Base-by-base conservation (phyloP, 2,888 invertebrate genomes). In the Mesorhabditis belari region DNA sequence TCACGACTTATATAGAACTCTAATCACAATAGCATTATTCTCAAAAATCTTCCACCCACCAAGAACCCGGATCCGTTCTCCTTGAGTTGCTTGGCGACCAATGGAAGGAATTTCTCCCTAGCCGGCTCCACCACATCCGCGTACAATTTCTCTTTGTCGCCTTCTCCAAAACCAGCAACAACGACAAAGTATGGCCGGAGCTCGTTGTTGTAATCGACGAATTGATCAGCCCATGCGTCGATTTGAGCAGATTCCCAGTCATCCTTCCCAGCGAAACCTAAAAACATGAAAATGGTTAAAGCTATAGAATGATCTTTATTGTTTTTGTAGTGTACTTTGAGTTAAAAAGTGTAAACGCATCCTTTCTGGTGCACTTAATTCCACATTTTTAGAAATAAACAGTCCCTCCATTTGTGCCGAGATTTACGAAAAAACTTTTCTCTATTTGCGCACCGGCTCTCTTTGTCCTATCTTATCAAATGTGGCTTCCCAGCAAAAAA, bases 211-310 rank as follows among this genome's bases (percentile, higher is more conserved):
- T 68, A 67, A 49, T 74, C 71, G 55, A 68, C 71, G 61, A 67
- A 68, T 29, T 74, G 69, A 55, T 76, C 76, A 29, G 72, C 73
- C 21, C 71, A 27, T 6, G 65, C 65, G 54, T 76, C 73, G 5
- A 72, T 62, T 17, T 49, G 44, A 1, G 68, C 66, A 27, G 60
- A 29, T 21, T 67, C 67, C 52, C 63, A 67, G 4, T 51, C 55
- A 19, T 55, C 60, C 49, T 62, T 63, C 5, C 71, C 67, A 44
- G n/a, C 12, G 12, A 12, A 12, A 44, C n/a, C 44, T 44, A 9
- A 12, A 9, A 12, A 9, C 63, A 29, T 54, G 50, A 29, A 56
- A 60, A 21, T 50, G 50, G 50, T 50, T 4, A n/a, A n/a, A n/a
- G n/a, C n/a, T n/a, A n/a, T n/a, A n/a, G n/a, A 60, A 54, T 19